phyloP scores from a whole-genome alignment of 2,797 vertebrate species.

The Orientallactaga sibirica region DNA sequence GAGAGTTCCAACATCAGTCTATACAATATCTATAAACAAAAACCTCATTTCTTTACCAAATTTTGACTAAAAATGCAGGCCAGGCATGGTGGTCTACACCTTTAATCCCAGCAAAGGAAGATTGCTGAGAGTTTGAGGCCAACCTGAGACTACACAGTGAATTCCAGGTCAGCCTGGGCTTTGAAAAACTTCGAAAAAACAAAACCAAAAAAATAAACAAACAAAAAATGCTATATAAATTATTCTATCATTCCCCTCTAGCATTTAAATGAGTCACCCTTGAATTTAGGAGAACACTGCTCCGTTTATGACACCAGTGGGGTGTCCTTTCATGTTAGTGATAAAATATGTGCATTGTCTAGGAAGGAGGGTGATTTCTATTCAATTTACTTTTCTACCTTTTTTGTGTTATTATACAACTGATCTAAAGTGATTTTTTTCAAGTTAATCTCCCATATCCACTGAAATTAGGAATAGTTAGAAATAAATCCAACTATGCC shows the following conservation, averaged over 20 bases:
- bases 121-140: too few species aligned
- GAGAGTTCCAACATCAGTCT: not conserved
- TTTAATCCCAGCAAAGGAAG: too few species aligned
- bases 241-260: not conserved
- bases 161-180: too few species aligned
- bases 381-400: not conserved
- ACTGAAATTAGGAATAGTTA: not conserved
- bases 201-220: too few species aligned
- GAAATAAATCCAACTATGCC: conserved; percentile 26
- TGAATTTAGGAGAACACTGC: not conserved
- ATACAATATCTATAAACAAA: not conserved
- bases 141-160: too few species aligned
- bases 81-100: too few species aligned
- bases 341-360: conserved; percentile 1
- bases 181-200: too few species aligned
- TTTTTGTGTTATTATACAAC: not conserved
- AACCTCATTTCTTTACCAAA: not conserved
- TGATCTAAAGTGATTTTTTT: conserved; percentile 15
- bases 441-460: not conserved
- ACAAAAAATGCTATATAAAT: not conserved
- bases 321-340: not conserved
- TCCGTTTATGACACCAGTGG: conserved; percentile 3
- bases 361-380: not conserved
- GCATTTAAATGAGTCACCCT: not conserved
- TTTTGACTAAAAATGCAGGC: not conserved